These are phyloP conservation scores for Morpho helenor DNA, from an alignment of 2,888 invertebrate genomes.

Conservation along the genomic window DNA sequence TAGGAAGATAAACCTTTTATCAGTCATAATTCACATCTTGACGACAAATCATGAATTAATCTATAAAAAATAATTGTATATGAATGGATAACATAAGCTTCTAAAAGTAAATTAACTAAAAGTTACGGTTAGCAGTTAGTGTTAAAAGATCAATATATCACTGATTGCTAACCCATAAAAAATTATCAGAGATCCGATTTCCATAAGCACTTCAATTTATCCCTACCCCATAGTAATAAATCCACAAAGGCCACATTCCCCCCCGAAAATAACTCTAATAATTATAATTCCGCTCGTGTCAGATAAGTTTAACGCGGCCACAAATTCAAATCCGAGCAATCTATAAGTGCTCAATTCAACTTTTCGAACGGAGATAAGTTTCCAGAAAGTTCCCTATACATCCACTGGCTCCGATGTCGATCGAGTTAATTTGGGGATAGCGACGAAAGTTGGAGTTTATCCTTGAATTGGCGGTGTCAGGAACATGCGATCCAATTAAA, in stretches of 20 bases:
- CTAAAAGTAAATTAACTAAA: too few relatives aligned
- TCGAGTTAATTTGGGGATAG: conserved; percentile 34
- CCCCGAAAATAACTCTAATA: conserved; percentile 21
- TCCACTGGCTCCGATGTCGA: conserved; percentile 22
- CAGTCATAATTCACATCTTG: too few relatives aligned
- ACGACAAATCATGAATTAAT: too few relatives aligned
- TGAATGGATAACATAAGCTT: too few relatives aligned
- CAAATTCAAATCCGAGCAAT: conserved; percentile 31
- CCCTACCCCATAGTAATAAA: background rate
- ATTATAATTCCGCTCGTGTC: conserved; percentile 30
- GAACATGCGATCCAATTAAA: conserved; percentile 31
- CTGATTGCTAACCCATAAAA: too few relatives aligned
- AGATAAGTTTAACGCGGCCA: conserved; percentile 28
- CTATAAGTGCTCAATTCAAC: conserved; percentile 35
- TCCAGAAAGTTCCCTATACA: conserved; percentile 36
- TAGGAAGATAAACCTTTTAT: too few relatives aligned
- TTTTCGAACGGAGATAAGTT: conserved; percentile 39
- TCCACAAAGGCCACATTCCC: background rate
- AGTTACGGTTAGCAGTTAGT: too few relatives aligned
- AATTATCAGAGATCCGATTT: background rate
- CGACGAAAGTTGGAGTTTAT: conserved; percentile 27
- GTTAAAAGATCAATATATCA: too few relatives aligned
- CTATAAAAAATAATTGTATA: too few relatives aligned
- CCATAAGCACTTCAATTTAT: background rate
- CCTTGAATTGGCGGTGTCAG: conserved; percentile 28